Percentiles rank a stretch among this genome's conserved stretches.
phyloP scores from a whole-genome alignment of 1,140 invertebrate genomes.

The Pectinophora gossypiella region DNA sequence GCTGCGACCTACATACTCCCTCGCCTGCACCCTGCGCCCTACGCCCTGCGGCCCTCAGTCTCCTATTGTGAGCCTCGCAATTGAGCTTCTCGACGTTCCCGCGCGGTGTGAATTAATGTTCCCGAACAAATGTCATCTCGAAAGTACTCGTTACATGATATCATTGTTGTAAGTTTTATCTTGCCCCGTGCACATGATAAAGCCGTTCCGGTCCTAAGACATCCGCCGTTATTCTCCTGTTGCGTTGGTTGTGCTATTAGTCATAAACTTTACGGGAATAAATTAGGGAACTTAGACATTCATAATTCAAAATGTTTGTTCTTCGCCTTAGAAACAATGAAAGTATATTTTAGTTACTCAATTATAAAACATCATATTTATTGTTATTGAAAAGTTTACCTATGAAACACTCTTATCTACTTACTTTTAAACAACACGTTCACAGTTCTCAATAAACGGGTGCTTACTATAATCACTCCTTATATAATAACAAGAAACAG shows the following conservation, averaged over 20 bases:
- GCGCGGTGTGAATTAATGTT: conserved; percentile 45
- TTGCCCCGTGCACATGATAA: conserved; percentile 26
- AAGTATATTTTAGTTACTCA: too few species aligned
- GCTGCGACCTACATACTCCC: conserved; percentile 60
- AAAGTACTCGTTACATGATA: conserved; percentile 29
- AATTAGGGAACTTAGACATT: background rate
- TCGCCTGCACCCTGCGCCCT: conserved; percentile 18
- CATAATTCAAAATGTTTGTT: conserved; percentile 1
- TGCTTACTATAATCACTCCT: too few species aligned
- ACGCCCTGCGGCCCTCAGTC: background rate
- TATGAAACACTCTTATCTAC: too few species aligned
- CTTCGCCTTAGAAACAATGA: too few species aligned
- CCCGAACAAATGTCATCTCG: conserved; percentile 40
- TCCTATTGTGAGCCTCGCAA: conserved; percentile 48
- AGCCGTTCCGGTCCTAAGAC: conserved; percentile 21
- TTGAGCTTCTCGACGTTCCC: conserved; percentile 40
- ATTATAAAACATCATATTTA: too few species aligned
- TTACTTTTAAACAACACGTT: too few species aligned
- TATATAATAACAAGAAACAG: too few species aligned
- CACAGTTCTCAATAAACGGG: too few species aligned
- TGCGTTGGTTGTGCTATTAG: conserved; percentile 7
- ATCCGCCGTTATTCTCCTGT: conserved; percentile 7
- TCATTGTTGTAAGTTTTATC: conserved; percentile 44
- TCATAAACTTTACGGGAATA: background rate
- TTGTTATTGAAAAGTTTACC: too few species aligned